phyloP scores from a whole-genome alignment of 2,113 vertebrate species.

The Paedocypris sp. region DNA sequence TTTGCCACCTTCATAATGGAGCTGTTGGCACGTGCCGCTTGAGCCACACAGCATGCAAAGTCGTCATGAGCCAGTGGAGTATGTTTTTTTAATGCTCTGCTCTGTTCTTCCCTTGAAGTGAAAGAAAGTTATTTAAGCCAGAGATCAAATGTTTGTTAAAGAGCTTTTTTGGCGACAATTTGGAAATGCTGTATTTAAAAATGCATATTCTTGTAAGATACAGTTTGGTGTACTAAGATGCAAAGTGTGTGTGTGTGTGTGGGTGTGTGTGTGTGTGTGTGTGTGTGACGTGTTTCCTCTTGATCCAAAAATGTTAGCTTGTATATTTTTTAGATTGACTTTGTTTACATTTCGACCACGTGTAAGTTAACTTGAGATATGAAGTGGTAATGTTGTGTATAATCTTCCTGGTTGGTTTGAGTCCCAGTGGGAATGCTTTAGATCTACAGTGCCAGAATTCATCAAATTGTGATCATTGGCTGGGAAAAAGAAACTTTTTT shows the following conservation, averaged over 20 bases:
- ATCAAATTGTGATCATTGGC: background rate
- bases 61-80: conserved; percentile 17
- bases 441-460: background rate
- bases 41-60: background rate
- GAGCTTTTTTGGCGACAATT: too few species aligned
- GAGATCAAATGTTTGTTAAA: too few species aligned
- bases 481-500: background rate
- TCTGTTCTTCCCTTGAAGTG: background rate
- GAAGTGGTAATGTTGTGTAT: background rate
- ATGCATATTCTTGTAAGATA: too few species aligned
- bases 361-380: background rate
- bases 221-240: too few species aligned
- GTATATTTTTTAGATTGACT: too few species aligned
- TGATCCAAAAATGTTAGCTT: too few species aligned
- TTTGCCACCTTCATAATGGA: conserved; percentile 29
- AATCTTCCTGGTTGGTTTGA: background rate
- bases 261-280: too few species aligned
- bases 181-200: too few species aligned
- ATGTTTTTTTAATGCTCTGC: conserved; percentile 30
- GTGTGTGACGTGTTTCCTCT: too few species aligned
- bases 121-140: background rate
- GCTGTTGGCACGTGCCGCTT: conserved; percentile 23
- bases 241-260: too few species aligned
- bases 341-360: too few species aligned
- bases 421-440: background rate